phyloP scores from a whole-genome alignment of 2,888 invertebrate species.

The Epinotia bilunana region DNA sequence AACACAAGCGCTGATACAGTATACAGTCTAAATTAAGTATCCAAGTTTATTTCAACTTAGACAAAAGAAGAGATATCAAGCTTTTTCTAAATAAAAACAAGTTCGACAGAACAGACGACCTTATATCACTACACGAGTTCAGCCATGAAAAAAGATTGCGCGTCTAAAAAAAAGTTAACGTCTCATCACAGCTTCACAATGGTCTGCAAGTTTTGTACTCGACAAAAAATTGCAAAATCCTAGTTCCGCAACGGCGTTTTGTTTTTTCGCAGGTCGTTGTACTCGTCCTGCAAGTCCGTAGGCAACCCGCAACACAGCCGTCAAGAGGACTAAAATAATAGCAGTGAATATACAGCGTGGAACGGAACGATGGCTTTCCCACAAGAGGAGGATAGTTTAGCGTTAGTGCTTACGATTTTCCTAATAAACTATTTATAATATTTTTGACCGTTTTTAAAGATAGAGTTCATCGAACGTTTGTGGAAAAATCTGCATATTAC shows the following conservation, averaged over 20 bases:
- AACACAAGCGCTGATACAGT: neutral
- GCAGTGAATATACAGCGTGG: too few species aligned
- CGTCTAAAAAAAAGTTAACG: neutral
- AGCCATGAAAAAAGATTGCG: neutral
- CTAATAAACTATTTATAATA: too few species aligned
- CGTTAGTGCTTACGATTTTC: too few species aligned
- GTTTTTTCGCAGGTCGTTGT: constrained; percentile 21
- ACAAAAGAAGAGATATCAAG: neutral
- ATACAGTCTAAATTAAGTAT: neutral
- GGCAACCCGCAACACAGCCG: neutral
- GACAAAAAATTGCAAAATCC: constrained; percentile 10
- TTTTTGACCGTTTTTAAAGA: too few species aligned
- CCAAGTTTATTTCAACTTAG: too few species aligned
- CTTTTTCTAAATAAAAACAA: neutral
- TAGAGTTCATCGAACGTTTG: too few species aligned
- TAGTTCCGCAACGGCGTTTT: neutral
- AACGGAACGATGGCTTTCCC: too few species aligned
- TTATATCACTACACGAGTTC: neutral
- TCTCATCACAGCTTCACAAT: constrained; percentile 13
- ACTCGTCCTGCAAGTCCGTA: constrained; percentile 5
- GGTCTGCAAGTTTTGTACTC: constrained; percentile 3
- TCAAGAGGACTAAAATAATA: neutral
- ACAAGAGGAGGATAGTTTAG: too few species aligned
- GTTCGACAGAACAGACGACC: neutral
- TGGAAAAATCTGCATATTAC: too few species aligned